Evolutionary conservation across 1,140 invertebrate species (phyloP), one percentile per base, ranked within the genome.

Genomic region (Zaprionus nigranus): DNA sequence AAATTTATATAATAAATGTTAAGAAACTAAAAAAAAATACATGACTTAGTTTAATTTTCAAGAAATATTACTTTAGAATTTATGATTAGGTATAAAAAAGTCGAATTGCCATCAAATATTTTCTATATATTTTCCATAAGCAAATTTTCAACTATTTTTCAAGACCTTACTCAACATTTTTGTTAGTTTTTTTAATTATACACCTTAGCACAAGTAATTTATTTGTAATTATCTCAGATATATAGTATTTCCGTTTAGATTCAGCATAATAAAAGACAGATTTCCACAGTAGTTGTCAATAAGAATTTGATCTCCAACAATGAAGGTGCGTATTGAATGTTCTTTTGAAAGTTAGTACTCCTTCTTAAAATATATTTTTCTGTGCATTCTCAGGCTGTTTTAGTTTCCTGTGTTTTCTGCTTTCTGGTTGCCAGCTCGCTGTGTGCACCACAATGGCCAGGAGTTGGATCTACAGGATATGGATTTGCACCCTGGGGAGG

Each of bases 401-500:
- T 62, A 26, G 30, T 78, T 53, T 61, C 9, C 28, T 65, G 53
- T 22, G 38, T 76, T 15, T 5, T 88, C 13, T 54, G 60, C 56
- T 79, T 53, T 17, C 65, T 88, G 24, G 17, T 24, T 24, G 28
- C 28, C n/a, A 20, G 61, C 38, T 57, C 40, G 5, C 46, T 70
- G 24, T 28, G 46, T 63, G 84, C 71, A 13, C 85, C 84, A 28
- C 84, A 88, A 34, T 87, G 36, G 9, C 65, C 53, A 28, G 81
- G 77, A 40, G 57, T 34, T 12, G 81, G 80, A 12, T 49, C 30
- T 13, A 57, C 57, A 20, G 82, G 83, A 1, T 87, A 87, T 36
- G 85, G 85, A 11, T 90, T 86, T 53, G 57, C 81, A 0, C 87
- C 83, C 17, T 90, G 67, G 26, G 79, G 66, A 4, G 85, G 85